Evolutionary conservation across 2,888 invertebrate genomes (phyloP).

Genomic region (Eurytoma californica): DNA sequence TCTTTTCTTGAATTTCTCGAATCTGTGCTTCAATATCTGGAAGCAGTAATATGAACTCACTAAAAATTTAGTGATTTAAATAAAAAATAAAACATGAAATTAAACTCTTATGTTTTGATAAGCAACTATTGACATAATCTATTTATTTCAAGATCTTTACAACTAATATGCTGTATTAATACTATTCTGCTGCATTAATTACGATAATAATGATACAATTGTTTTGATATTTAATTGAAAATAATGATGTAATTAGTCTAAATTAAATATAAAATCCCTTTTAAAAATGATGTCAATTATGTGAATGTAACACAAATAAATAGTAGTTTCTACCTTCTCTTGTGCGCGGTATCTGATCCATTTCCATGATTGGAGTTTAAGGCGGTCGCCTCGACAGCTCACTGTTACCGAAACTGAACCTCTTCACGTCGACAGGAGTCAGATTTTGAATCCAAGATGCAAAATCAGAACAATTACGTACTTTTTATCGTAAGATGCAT

Average conservation of each 20-base stretch:
- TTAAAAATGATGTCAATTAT: background rate
- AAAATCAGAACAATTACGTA: background rate
- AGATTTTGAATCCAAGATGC: background rate
- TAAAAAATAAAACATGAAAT: background rate
- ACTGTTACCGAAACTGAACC: background rate
- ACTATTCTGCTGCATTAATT: no score
- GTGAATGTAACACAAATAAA: background rate
- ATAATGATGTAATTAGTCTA: no score
- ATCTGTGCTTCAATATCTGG: conserved; percentile 97
- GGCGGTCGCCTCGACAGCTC: background rate
- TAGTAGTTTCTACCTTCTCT: conserved; percentile 45
- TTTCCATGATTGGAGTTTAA: conserved; percentile 35
- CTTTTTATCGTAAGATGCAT: conserved; percentile 4
- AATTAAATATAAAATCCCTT: background rate
- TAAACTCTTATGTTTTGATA: background rate
- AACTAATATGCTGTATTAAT: no score
- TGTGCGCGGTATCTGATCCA: conserved; percentile 53
- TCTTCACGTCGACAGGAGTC: background rate
- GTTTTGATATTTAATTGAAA: no score
- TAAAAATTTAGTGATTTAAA: no score
- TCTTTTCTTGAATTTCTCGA: conserved; percentile 91
- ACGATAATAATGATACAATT: no score
- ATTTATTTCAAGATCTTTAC: no score
- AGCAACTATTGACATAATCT: background rate
- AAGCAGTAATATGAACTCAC: no score